A percentile compares a stretch with the other conserved stretches of the same genome.
These are phyloP conservation scores for Trachelus tabidus DNA, from an alignment of 2,888 invertebrate species.

Conservation along the genomic window DNA sequence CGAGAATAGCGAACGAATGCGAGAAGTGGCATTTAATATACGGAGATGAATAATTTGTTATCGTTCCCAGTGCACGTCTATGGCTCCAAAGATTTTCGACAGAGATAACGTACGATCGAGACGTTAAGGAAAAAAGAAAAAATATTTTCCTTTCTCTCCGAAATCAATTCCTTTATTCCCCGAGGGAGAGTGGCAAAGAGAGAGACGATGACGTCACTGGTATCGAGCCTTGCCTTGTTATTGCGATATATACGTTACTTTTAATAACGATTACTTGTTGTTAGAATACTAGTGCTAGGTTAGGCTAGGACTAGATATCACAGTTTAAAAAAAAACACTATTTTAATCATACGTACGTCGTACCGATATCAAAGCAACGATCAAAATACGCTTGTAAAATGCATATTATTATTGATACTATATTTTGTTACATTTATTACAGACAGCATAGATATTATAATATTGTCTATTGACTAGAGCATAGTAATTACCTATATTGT, in stretches of 20 bases:
- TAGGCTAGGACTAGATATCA: slow-evolving; percentile 33
- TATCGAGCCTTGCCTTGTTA: slow-evolving; percentile 22
- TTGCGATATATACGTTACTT: slow-evolving; percentile 14
- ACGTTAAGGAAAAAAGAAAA: neutral
- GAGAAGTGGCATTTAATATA: neutral
- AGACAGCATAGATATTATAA: slow-evolving; percentile 37
- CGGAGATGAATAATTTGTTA: neutral
- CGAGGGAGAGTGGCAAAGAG: neutral
- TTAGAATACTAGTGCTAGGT: slow-evolving; percentile 14
- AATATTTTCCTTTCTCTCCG: neutral
- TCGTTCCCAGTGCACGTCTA: neutral
- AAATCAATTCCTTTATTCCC: neutral
- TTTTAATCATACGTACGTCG: slow-evolving; percentile 39
- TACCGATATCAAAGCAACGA: slow-evolving; percentile 65
- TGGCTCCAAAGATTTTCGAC: neutral
- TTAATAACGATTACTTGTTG: slow-evolving; percentile 2
- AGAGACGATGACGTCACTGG: slow-evolving; percentile 11
- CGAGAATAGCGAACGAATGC: neutral
- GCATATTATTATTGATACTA: slow-evolving; percentile 61
- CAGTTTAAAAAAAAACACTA: slow-evolving; percentile 22
- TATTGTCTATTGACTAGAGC: slow-evolving; percentile 59
- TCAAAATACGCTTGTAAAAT: slow-evolving; percentile 67
- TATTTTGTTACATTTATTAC: slow-evolving; percentile 64
- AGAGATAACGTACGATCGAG: neutral
- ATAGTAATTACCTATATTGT: slow-evolving; percentile 52